Percentiles rank a stretch among this genome's conserved stretches.
These are phyloP conservation scores for Hydra vulgaris DNA, from an alignment of 30 jellyfish, hydroid and myxozoan species.

Conservation along the genomic window DNA sequence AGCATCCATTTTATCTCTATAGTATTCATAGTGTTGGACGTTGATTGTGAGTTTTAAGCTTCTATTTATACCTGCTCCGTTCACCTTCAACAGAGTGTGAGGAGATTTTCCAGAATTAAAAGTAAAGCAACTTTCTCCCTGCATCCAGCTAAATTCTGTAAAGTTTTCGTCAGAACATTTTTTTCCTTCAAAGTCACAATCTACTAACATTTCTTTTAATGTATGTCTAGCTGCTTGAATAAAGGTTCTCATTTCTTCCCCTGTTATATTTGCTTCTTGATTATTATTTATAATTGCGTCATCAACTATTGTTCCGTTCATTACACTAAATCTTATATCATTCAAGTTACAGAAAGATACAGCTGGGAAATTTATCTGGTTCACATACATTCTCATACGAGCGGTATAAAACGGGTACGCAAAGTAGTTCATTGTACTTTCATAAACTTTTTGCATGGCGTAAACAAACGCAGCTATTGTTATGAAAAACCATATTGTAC, in stretches of 20 bases:
- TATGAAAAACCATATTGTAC: constrained; percentile 42
- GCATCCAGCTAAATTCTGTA: constrained; percentile 41
- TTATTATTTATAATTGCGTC: constrained; percentile 27
- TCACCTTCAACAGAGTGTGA: constrained; percentile 25
- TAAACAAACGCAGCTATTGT: constrained; percentile 41
- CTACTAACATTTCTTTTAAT: constrained; percentile 56
- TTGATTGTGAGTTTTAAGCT: constrained; percentile 45
- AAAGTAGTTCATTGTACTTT: constrained; percentile 54
- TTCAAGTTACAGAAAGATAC: constrained; percentile 77
- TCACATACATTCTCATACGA: constrained; percentile 27
- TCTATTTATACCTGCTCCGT: constrained; percentile 42
- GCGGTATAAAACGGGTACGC: constrained; percentile 66
- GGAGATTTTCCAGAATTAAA: constrained; percentile 67
- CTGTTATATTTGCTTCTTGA: constrained; percentile 29
- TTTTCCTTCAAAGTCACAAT: constrained; percentile 45
- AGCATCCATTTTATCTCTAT: constrained; percentile 31
- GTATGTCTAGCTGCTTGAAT: constrained; percentile 46
- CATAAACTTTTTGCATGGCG: too few species aligned
- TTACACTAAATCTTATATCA: constrained; percentile 50
- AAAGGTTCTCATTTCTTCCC: constrained; percentile 34
- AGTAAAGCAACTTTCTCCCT: constrained; percentile 76
- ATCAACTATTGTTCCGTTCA: constrained; percentile 61
- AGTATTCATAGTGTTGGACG: constrained; percentile 75
- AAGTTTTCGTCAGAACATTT: constrained; percentile 52
- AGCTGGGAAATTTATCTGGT: constrained; percentile 65